Evolutionary conservation across 2,888 invertebrate species (phyloP).

Genomic region (Idaea aversata): DNA sequence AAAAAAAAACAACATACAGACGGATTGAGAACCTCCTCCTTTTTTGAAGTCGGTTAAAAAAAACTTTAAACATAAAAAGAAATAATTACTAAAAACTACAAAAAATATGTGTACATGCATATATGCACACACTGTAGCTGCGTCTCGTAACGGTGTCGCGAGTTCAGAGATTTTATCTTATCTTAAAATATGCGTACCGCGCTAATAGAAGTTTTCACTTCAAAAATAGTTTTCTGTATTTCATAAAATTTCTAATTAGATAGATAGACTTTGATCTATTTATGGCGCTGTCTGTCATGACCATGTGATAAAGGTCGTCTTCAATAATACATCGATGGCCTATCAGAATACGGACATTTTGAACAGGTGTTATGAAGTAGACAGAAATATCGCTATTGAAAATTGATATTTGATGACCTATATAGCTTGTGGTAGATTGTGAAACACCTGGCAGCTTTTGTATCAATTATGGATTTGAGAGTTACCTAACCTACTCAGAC

Average conservation of each 20-base stretch:
- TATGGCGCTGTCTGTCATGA: not conserved
- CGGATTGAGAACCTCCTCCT: no score
- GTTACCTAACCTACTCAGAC: not conserved
- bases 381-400: not conserved
- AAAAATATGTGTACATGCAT: no score
- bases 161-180: no score
- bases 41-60: no score
- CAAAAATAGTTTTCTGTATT: no score
- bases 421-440: not conserved
- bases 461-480: not conserved
- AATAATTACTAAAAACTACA: no score
- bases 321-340: slow-evolving; percentile 29
- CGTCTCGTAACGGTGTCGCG: no score
- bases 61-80: no score
- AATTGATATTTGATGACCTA: not conserved
- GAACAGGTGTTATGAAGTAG: slow-evolving; percentile 30
- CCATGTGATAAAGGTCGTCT: slow-evolving; percentile 24
- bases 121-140: no score
- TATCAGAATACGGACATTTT: slow-evolving; percentile 20
- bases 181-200: no score
- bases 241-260: not conserved
- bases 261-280: not conserved
- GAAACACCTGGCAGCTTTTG: not conserved
- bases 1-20: no score
- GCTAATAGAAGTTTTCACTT: no score